Base-by-base conservation (phyloP, 2,797 vertebrate species). In the Spizella passerina region DNA sequence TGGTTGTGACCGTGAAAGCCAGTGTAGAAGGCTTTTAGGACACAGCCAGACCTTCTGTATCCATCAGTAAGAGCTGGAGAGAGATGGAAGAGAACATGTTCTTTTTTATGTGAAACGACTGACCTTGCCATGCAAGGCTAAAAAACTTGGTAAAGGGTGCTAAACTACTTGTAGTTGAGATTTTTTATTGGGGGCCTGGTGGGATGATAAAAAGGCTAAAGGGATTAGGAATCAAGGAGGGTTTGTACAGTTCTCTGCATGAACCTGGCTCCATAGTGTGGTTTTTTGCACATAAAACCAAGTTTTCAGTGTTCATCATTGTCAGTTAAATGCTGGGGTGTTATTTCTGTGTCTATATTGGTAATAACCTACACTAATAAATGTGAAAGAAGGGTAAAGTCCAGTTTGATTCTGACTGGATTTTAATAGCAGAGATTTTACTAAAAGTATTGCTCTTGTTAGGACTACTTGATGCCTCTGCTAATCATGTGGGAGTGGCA, bases 211-310 rank as follows among this genome's bases (percentile, higher is more conserved):
- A 92, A 78, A 21, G 6, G 17, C 41, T 49, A 19, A 72, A 91
- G 41, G 11, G 5, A 21, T 82, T 49, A 27, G 18, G 60, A 73
- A 55, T 63, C 7, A 15, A 47, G n/a, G 49, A 71, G 14, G 12
- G 3, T 66, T 79, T 82, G 10, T 60, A 6, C 32, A 27, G 5
- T 75, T 78, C 9, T 8, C 8, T 22, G 10, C 1, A 0, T 19
- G 59, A 82, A 50, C 34, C 18, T 50, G 12, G 17, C n/a, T 57
- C 63, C 32, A 4, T 20, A 26, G 21, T 1, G 5, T 47, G 19
- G 0, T 7, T 10, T 61, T 1, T 3, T 14, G 8, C 18, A 41
- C 27, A 1, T 41, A 7, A 68, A 60, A 52, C 52, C 16, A 59
- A 8, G 12, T 61, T 83, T 26, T 77, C 2, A 0, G 30, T 19